Evolutionary conservation across 2,113 vertebrate species (phyloP).

Genomic region (Gnathonemus longibarbis): DNA sequence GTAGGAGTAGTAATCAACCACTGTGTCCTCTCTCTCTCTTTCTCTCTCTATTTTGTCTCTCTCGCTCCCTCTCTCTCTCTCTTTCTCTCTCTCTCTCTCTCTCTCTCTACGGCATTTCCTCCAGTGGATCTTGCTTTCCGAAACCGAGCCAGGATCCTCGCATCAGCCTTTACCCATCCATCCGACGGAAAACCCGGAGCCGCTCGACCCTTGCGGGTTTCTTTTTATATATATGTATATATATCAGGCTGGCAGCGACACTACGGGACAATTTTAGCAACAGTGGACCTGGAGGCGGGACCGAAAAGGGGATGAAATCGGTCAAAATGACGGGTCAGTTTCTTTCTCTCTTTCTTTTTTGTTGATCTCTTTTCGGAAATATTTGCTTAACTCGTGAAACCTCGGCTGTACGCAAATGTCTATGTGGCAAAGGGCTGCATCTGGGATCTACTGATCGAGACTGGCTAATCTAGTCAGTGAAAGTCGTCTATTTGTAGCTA

Average conservation of each 20-base stretch:
- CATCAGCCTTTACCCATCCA: background rate
- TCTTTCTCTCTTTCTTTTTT: background rate
- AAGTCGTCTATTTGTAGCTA: conserved; percentile 36
- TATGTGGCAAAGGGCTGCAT: conserved; percentile 25
- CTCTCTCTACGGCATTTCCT: conserved; percentile 5
- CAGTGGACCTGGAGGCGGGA: background rate
- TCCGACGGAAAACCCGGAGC: background rate
- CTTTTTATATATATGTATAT: background rate
- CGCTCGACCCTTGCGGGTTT: background rate
- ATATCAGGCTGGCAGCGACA: background rate
- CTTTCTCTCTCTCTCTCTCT: background rate
- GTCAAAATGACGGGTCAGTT: conserved; percentile 19
- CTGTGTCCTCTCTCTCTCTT: conserved; percentile 11
- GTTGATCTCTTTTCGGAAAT: background rate
- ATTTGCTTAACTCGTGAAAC: background rate
- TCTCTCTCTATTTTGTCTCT: background rate
- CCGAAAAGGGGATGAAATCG: conserved; percentile 11
- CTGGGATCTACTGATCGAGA: conserved; percentile 27
- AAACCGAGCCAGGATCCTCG: conserved; percentile 7
- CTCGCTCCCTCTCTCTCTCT: background rate
- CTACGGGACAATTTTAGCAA: background rate
- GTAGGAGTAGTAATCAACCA: conserved; percentile 29
- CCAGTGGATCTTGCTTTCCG: background rate
- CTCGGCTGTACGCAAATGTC: conserved; percentile 6
- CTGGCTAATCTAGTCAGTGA: conserved; percentile 30